Conservation (phyloP, 2,888 invertebrate species). For the Apodemia duryi region DNA sequence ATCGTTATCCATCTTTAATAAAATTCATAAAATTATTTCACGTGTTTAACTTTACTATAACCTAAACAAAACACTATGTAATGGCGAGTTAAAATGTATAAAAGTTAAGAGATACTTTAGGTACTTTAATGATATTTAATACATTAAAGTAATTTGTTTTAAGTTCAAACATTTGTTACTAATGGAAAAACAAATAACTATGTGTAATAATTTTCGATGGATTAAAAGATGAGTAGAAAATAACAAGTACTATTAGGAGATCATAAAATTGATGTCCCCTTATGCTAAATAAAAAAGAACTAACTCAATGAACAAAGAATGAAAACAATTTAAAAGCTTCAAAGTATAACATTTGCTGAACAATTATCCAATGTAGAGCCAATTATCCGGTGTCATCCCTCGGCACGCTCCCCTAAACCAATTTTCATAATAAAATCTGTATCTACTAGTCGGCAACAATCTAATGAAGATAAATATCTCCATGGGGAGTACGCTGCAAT, state of each 20-base stretch:
- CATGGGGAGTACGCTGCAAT: constrained; percentile 58
- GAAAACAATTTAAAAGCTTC: constrained; percentile 27
- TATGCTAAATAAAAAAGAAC: background rate
- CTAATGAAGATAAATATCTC: constrained; percentile 76
- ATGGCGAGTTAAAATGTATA: background rate
- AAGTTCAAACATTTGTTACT: too few relatives aligned
- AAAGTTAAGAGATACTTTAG: too few relatives aligned
- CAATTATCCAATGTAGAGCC: constrained; percentile 70
- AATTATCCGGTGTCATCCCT: constrained; percentile 64
- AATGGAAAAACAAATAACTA: too few relatives aligned
- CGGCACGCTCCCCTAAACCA: constrained; percentile 53
- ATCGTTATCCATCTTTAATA: constrained; percentile 32
- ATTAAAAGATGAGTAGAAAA: too few relatives aligned
- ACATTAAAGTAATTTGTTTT: too few relatives aligned
- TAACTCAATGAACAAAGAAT: constrained; percentile 30
- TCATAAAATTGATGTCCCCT: background rate
- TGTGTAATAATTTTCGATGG: too few relatives aligned
- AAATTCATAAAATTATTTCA: background rate
- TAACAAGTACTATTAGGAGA: too few relatives aligned
- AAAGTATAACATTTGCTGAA: constrained; percentile 52
- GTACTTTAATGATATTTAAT: too few relatives aligned
- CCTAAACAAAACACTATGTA: background rate
- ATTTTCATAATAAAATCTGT: constrained; percentile 69
- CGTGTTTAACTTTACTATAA: constrained; percentile 2
- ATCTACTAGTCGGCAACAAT: constrained; percentile 59